Evolutionary conservation across 2,888 invertebrate species (phyloP), one percentile per base, ranked within the genome.

Genomic region (Neelides folsomi): DNA sequence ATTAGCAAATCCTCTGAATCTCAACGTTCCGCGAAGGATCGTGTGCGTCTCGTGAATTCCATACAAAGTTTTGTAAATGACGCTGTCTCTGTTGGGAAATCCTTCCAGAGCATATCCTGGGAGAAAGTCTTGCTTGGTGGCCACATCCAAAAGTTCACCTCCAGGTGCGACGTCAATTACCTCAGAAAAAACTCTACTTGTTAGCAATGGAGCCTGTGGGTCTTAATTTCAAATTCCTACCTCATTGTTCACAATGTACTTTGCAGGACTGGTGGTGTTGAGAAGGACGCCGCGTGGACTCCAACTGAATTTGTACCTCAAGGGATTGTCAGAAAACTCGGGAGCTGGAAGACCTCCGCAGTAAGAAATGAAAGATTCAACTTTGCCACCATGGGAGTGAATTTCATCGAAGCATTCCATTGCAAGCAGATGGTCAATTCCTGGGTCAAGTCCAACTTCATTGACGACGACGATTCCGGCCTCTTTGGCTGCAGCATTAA

Each of bases 321-420:
- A 68, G 0, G 89, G 81, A 70, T 97, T 94, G 68, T 86, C 83
- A 3, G 95, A 94, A 68, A 81, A 83, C 71, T 98, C 97, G 0
- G 98, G 97, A 0, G 97, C 95, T 0, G 98, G 98, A 20, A 99
- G 72, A 53, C 98, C 85, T 59, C 98, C 98, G 67, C 98, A 98
- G 73, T 86, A 99, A 0, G 94, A 95, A 1, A 92, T 81, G 68
- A 95, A 98, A 0, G 94, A 94, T 55, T 86, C 88, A 10, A 97
- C 79, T 67, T 87, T 82, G 41, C 94, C 97, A 3, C 95, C 97
- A 44, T 80, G 81, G 55, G 78, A 81, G 67, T 87, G 84, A 10
- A 89, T 82, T 65, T 93, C 86, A 68, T 97, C 92, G 66, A 98
- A 93, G 68, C 92, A 93, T 69, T 99, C 94, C 72, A 97, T 78